A percentile compares a stretch with the other conserved stretches of the same genome.
Conservation (phyloP, 2,888 invertebrate genomes). For the Cremastinae sp. region DNA sequence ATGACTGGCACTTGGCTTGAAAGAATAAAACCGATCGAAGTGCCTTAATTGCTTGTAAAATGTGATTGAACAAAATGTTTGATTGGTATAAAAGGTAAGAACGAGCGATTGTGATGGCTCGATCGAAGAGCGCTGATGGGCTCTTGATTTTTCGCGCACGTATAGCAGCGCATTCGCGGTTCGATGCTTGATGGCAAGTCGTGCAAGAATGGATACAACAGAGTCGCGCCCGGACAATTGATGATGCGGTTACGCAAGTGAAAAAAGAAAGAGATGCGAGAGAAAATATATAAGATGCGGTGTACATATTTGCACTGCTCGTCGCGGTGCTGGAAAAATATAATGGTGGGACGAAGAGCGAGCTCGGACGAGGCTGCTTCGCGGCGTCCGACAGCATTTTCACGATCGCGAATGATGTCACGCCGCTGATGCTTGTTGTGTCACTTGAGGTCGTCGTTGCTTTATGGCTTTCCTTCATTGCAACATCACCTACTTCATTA, state of each 20-base stretch:
- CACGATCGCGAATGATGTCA: slow-evolving; percentile 64
- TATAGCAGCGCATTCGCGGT: too few relatives aligned
- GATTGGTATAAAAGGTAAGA: too few relatives aligned
- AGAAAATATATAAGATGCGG: slow-evolving; percentile 31
- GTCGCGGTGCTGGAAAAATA: too few relatives aligned
- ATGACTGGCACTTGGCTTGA: too few relatives aligned
- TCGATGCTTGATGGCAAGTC: neutral
- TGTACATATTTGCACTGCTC: slow-evolving; percentile 13
- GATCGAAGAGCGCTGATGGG: too few relatives aligned
- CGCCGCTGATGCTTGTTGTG: too few relatives aligned
- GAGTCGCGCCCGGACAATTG: neutral
- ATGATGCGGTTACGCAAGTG: slow-evolving; percentile 47
- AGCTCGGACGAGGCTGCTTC: slow-evolving; percentile 37
- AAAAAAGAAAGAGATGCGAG: neutral
- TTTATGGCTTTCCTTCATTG: slow-evolving; percentile 63
- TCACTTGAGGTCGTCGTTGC: slow-evolving; percentile 62
- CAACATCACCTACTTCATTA: slow-evolving; percentile 67
- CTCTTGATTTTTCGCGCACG: too few relatives aligned
- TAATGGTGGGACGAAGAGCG: too few relatives aligned
- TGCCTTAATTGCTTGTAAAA: neutral
- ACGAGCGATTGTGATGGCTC: too few relatives aligned
- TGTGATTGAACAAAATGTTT: neutral
- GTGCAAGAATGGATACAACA: slow-evolving; percentile 11
- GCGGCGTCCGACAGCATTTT: slow-evolving; percentile 43
- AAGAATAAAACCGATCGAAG: too few relatives aligned